Evolutionary conservation across 2,888 invertebrate genomes (phyloP).

Genomic region (Esperia sulphurella): DNA sequence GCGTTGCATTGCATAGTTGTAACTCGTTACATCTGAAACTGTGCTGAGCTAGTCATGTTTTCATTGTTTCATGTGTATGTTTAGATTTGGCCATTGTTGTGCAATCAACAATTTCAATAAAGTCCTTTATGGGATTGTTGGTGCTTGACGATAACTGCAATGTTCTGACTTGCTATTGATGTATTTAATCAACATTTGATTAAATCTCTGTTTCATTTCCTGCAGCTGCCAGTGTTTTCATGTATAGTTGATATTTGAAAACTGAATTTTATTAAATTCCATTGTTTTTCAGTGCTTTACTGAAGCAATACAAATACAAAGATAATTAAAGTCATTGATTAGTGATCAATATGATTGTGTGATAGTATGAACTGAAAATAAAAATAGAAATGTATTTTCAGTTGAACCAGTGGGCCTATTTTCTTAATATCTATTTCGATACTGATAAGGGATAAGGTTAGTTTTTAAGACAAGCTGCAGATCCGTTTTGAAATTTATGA

Average conservation of each 20-base stretch:
- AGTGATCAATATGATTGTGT: not conserved
- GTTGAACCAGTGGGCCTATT: too few relatives aligned
- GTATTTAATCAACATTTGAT: conserved; percentile 60
- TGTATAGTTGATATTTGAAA: not conserved
- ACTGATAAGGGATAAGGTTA: not conserved
- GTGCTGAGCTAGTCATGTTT: conserved; percentile 43
- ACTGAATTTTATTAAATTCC: not conserved
- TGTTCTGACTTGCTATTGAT: conserved; percentile 33
- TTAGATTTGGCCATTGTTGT: conserved; percentile 66
- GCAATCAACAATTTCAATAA: conserved; percentile 74
- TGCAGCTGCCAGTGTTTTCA: conserved; percentile 15
- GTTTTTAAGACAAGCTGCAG: not conserved
- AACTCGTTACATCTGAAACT: conserved; percentile 26
- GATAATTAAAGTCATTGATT: not conserved
- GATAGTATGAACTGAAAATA: not conserved
- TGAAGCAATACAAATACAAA: not conserved
- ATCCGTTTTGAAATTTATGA: not conserved
- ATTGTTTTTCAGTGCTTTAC: not conserved
- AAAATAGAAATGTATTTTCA: not conserved
- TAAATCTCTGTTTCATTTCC: conserved; percentile 53
- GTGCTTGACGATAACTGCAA: conserved; percentile 51
- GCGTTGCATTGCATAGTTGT: conserved; percentile 31
- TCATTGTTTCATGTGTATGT: conserved; percentile 59
- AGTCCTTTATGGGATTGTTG: conserved; percentile 59
- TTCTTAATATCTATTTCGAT: not conserved